Conservation (phyloP, 2,113 vertebrate genomes). For the Nycticorax nycticorax region DNA sequence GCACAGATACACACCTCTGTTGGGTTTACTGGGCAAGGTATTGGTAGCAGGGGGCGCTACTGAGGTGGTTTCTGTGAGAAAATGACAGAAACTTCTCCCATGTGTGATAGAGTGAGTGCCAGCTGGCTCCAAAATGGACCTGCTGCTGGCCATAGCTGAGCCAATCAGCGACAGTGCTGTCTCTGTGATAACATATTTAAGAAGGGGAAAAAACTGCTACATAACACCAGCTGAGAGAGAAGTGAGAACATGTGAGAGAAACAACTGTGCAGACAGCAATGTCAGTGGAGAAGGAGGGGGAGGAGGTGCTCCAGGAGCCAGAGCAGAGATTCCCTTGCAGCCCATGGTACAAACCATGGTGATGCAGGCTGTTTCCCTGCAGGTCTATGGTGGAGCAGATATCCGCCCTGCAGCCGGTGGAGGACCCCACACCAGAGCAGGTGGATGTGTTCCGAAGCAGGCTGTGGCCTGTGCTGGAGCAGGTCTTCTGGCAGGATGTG, state of each 20-base stretch:
- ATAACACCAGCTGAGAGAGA: not conserved
- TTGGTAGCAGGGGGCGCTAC: not conserved
- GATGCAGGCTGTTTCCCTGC: not conserved
- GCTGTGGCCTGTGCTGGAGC: not conserved
- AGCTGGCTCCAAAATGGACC: not conserved
- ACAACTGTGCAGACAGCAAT: not conserved
- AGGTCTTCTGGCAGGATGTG: not conserved
- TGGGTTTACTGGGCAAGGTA: not conserved
- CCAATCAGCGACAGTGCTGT: not conserved
- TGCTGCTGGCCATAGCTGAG: not conserved
- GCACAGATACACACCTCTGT: not conserved
- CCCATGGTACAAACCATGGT: not conserved
- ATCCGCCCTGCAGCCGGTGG: not conserved
- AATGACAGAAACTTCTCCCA: not conserved
- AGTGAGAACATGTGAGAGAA: not conserved
- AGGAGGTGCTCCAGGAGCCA: not conserved
- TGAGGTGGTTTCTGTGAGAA: not conserved
- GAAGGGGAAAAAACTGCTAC: not conserved
- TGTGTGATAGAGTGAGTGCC: not conserved
- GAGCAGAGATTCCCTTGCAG: not conserved
- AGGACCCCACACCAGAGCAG: not conserved
- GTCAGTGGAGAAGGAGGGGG: no score
- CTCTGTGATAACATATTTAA: not conserved
- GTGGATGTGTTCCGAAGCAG: not conserved
- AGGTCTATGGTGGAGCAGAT: not conserved